phyloP scores from a whole-genome alignment of 2,888 invertebrate species.

The Piscicola geometra region DNA sequence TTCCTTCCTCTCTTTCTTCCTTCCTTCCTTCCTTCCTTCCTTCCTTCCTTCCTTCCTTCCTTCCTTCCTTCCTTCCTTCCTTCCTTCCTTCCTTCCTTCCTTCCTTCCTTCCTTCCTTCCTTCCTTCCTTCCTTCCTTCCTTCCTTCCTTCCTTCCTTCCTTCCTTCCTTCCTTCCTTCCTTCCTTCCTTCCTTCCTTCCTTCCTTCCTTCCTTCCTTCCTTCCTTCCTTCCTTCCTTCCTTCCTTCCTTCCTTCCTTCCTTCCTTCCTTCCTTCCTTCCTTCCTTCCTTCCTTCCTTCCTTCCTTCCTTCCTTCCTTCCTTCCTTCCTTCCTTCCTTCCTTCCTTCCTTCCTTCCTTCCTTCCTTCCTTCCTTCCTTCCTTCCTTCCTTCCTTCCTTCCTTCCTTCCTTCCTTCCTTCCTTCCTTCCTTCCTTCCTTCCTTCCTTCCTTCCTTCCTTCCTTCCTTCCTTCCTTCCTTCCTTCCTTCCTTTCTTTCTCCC shows the following conservation, averaged over 20 bases:
- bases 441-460: slow-evolving; percentile 4
- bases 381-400: slow-evolving; percentile 3
- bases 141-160: not conserved
- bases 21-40: slow-evolving; percentile 6
- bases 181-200: slow-evolving; percentile 16
- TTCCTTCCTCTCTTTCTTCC: slow-evolving; percentile 37
- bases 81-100: slow-evolving; percentile 1
- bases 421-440: not conserved
- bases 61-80: not conserved
- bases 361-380: not conserved
- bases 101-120: not conserved
- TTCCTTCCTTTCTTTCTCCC: slow-evolving; percentile 4
- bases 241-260: slow-evolving; percentile 11
- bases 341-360: not conserved
- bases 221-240: slow-evolving; percentile 6
- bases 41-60: slow-evolving; percentile 11
- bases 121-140: not conserved
- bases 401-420: slow-evolving; percentile 38
- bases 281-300: slow-evolving; percentile 1
- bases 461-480: not conserved
- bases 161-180: not conserved
- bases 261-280: not conserved
- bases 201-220: slow-evolving; percentile 37
- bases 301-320: not conserved
- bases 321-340: not conserved